A percentile compares a stretch with the other conserved stretches of the same genome.
Evolutionary conservation across 2,888 invertebrate genomes (phyloP).

Genomic region (Drosophila nigritarsus): DNA sequence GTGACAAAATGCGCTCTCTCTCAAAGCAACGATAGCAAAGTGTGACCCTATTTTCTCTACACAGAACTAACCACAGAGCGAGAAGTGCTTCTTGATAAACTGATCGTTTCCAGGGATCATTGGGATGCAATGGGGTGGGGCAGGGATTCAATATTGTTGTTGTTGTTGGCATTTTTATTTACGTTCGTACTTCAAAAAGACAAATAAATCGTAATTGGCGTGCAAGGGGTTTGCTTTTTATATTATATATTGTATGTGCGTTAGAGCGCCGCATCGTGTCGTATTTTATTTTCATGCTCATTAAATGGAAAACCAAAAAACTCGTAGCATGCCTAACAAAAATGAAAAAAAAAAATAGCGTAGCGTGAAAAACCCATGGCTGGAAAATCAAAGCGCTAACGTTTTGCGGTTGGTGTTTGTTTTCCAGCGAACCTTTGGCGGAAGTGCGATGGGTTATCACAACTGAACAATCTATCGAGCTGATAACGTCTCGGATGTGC

Average conservation of each 20-base stretch:
- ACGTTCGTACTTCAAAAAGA: conserved; percentile 68
- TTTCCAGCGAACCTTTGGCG: conserved; percentile 34
- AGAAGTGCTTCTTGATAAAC: conserved; percentile 57
- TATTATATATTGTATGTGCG: conserved; percentile 25
- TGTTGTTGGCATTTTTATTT: conserved; percentile 52
- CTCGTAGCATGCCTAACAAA: conserved; percentile 32
- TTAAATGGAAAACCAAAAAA: conserved; percentile 56
- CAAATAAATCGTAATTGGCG: conserved; percentile 81
- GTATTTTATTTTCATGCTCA: conserved; percentile 58
- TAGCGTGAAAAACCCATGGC: conserved; percentile 23
- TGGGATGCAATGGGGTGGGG: conserved; percentile 14
- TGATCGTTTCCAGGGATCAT: conserved; percentile 41
- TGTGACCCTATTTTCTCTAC: conserved; percentile 48
- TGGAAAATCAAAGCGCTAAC: conserved; percentile 37
- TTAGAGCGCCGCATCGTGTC: conserved; percentile 39
- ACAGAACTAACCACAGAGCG: conserved; percentile 40
- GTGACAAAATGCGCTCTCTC: conserved; percentile 72
- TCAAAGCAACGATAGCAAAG: conserved; percentile 40
- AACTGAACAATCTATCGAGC: conserved; percentile 43
- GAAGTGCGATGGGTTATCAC: conserved; percentile 61
- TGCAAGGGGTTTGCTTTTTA: conserved; percentile 64
- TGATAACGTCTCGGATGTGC: conserved; percentile 32
- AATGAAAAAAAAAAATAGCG: conserved; percentile 8
- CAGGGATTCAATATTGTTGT: conserved; percentile 21
- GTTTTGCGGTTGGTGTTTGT: conserved; percentile 60